Percentiles rank a stretch among this genome's conserved stretches.
phyloP scores from a whole-genome alignment of 2,797 vertebrate genomes.

The Tympanoctomys barrerae region DNA sequence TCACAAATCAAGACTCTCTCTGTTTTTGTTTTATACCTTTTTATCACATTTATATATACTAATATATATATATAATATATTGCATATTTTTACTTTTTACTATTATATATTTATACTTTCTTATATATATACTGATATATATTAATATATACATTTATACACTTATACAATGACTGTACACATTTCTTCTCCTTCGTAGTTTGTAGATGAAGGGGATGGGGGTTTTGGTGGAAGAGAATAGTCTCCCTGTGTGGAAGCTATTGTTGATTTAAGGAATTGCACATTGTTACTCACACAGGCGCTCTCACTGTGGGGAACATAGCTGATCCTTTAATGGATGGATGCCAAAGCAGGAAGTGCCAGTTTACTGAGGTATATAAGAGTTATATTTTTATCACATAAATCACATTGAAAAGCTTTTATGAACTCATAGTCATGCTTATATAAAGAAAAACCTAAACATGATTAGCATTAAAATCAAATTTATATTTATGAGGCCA shows the following conservation, averaged over 20 bases:
- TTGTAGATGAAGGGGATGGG: not conserved
- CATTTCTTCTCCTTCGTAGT: not conserved
- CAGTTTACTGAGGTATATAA: slow-evolving; percentile 2
- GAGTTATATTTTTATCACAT: slow-evolving; percentile 21
- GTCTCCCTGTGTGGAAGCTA: not conserved
- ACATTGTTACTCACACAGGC: not conserved
- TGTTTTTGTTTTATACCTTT: not conserved
- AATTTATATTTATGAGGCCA: slow-evolving; percentile 70
- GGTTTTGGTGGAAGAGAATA: not conserved
- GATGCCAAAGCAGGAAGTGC: not conserved
- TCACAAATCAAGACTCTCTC: too few species aligned
- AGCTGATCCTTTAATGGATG: slow-evolving; percentile 48
- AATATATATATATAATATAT: not conserved
- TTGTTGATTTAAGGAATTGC: not conserved
- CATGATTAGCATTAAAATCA: slow-evolving; percentile 64
- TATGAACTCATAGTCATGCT: slow-evolving; percentile 36
- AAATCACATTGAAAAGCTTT: slow-evolving; percentile 73
- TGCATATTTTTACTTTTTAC: too few species aligned
- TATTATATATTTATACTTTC: too few species aligned
- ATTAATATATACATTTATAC: not conserved
- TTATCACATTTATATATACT: not conserved
- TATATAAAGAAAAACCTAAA: slow-evolving; percentile 61
- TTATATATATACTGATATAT: not conserved
- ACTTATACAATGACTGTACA: not conserved
- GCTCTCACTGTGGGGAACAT: slow-evolving; percentile 10